Evolutionary conservation across 2,797 vertebrate genomes (phyloP).

Genomic region (Ispidina picta): DNA sequence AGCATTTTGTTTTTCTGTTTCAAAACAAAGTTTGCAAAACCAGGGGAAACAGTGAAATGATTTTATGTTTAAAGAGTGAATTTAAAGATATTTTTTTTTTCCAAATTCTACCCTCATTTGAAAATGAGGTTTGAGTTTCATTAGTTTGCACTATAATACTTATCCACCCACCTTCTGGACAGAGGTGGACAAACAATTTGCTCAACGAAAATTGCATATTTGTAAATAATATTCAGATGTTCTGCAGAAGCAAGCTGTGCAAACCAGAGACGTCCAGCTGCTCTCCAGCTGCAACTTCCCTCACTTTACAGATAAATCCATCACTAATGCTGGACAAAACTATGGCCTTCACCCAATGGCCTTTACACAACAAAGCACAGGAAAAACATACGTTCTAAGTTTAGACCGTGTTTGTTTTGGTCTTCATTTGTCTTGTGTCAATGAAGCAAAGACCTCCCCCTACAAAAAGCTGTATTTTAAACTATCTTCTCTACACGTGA

Average conservation of each 20-base stretch:
- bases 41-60: background rate
- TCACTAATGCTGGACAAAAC: background rate
- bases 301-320: slow-evolving; percentile 17
- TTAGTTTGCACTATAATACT: background rate
- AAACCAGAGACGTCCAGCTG: slow-evolving; percentile 52
- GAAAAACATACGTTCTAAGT: background rate
- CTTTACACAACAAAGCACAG: background rate
- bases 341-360: background rate
- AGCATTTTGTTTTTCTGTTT: background rate
- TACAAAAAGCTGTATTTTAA: background rate
- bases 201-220: background rate
- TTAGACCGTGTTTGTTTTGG: background rate
- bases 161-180: background rate
- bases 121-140: background rate
- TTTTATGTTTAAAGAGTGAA: background rate
- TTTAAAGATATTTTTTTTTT: accelerated
- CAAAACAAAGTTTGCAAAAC: background rate
- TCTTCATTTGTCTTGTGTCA: background rate
- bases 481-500: background rate
- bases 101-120: background rate
- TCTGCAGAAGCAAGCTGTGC: slow-evolving; percentile 23
- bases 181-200: background rate
- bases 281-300: slow-evolving; percentile 51
- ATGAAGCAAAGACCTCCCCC: background rate
- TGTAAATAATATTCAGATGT: background rate